phyloP scores from a whole-genome alignment of 2,113 vertebrate genomes.

The Myiagra hebetior region DNA sequence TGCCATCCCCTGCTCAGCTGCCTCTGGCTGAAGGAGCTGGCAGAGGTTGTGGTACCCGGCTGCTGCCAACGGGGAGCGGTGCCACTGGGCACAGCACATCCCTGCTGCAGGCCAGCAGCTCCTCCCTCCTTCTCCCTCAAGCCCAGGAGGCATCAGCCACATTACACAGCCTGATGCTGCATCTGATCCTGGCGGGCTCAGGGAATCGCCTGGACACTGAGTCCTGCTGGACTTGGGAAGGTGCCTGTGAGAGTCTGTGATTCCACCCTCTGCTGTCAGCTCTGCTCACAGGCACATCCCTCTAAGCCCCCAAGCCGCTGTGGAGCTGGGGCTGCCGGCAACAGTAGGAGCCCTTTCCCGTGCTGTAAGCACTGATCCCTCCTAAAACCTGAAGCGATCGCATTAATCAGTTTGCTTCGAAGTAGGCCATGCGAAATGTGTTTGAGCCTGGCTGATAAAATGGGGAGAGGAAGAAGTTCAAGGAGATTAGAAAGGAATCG shows the following conservation, averaged over 20 bases:
- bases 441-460: slow-evolving; percentile 55
- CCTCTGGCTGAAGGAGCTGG: background rate
- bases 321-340: background rate
- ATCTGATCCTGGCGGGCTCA: background rate
- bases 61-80: background rate
- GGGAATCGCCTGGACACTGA: background rate
- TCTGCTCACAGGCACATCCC: background rate
- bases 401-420: slow-evolving; percentile 53
- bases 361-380: slow-evolving; percentile 27
- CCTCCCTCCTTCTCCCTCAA: background rate
- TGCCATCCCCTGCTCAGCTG: rapidly evolving
- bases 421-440: slow-evolving; percentile 55
- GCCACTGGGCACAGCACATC: background rate
- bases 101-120: background rate
- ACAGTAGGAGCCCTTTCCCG: background rate
- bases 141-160: background rate
- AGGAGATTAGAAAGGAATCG: slow-evolving; percentile 65
- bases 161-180: rapidly evolving
- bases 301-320: background rate
- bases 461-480: slow-evolving; percentile 48
- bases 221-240: background rate
- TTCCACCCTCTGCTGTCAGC: background rate
- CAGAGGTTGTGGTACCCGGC: rapidly evolving
- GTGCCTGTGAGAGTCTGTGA: background rate
- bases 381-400: slow-evolving; percentile 50